Evolutionary conservation across 2,888 invertebrate species (phyloP).

Genomic region (Mythimna pallens): DNA sequence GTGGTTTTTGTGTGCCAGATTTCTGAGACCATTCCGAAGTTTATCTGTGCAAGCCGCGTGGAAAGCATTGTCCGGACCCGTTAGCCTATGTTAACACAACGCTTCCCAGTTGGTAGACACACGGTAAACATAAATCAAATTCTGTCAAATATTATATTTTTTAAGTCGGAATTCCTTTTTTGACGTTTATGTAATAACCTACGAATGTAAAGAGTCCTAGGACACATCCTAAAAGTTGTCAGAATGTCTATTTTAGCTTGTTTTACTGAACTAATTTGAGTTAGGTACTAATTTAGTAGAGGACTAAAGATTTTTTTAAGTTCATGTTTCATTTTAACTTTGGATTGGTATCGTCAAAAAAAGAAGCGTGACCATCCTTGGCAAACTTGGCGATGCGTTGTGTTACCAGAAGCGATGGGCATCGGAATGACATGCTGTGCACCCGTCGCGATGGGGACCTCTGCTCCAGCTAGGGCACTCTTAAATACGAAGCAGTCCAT

Average conservation of each 20-base stretch:
- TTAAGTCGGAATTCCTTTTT: neutral
- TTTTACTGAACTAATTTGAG: neutral
- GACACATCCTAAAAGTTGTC: neutral
- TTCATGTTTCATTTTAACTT: neutral
- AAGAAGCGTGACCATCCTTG: too few relatives aligned
- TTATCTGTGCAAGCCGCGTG: conserved; percentile 80
- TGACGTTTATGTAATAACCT: neutral
- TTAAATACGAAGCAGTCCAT: too few relatives aligned
- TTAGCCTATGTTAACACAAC: conserved; percentile 79
- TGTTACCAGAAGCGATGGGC: neutral
- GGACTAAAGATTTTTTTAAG: neutral
- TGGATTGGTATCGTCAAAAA: too few relatives aligned
- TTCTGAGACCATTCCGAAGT: conserved; percentile 74
- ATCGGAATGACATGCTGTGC: neutral
- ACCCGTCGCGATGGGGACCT: neutral
- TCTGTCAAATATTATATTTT: conserved; percentile 58
- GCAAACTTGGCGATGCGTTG: neutral
- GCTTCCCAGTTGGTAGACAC: conserved; percentile 64
- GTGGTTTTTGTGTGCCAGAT: conserved; percentile 66
- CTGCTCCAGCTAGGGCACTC: neutral
- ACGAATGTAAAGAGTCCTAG: neutral
- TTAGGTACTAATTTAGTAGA: neutral
- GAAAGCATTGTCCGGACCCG: conserved; percentile 80
- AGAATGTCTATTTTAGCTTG: neutral
- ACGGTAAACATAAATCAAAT: conserved; percentile 71